Percentiles rank a stretch among this genome's conserved stretches.
phyloP scores from a whole-genome alignment of 2,888 invertebrate species.

The Yponomeuta cagnagella region DNA sequence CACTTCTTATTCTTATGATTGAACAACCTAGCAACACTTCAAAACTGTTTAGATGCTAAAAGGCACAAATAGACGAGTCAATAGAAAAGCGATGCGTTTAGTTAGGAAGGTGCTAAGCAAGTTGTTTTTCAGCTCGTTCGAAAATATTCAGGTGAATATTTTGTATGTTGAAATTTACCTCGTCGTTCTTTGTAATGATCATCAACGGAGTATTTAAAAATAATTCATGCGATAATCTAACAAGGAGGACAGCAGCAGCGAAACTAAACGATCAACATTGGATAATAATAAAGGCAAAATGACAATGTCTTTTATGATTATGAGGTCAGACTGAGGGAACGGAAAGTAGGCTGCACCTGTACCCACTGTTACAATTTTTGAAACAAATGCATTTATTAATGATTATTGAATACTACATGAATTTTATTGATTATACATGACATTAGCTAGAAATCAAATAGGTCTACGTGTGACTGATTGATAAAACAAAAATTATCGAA shows the following conservation, averaged over 20 bases:
- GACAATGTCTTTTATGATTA: constrained; percentile 20
- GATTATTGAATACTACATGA: too few relatives aligned
- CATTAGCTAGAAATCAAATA: too few relatives aligned
- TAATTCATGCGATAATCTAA: too few relatives aligned
- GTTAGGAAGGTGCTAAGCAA: constrained; percentile 37
- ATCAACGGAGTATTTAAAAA: too few relatives aligned
- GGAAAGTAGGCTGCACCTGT: constrained; percentile 38
- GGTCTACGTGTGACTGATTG: too few relatives aligned
- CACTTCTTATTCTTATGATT: background rate
- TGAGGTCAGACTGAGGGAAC: constrained; percentile 8
- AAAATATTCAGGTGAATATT: background rate
- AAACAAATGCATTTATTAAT: background rate
- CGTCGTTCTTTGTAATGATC: too few relatives aligned
- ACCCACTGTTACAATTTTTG: constrained; percentile 17
- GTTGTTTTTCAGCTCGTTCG: constrained; percentile 33
- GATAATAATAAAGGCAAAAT: background rate
- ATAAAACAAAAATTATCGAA: too few relatives aligned
- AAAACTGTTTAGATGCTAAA: background rate
- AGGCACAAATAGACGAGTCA: constrained; percentile 17
- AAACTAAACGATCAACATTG: background rate
- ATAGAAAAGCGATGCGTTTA: constrained; percentile 41
- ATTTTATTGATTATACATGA: too few relatives aligned
- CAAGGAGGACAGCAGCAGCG: background rate
- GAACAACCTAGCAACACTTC: background rate
- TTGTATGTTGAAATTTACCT: background rate